phyloP scores from a whole-genome alignment of 2,888 invertebrate genomes.

The Drosophila leonis region DNA sequence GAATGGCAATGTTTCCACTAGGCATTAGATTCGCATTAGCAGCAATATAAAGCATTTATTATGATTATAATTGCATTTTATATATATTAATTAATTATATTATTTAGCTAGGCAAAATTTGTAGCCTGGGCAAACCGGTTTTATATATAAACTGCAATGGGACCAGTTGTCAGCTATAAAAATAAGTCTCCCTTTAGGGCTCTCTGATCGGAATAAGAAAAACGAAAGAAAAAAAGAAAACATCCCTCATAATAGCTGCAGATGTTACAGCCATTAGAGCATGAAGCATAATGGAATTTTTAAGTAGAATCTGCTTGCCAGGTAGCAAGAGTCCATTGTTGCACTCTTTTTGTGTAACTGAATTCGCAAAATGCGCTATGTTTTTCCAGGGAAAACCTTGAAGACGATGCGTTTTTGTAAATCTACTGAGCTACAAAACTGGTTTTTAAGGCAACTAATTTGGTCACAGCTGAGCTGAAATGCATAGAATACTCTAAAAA shows the following conservation, averaged over 20 bases:
- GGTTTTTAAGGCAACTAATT: neutral
- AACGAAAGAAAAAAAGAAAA: slow-evolving; percentile 2
- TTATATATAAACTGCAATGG: slow-evolving; percentile 32
- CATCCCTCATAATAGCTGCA: slow-evolving; percentile 47
- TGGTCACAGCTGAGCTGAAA: neutral
- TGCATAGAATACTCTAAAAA: neutral
- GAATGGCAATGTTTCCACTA: slow-evolving; percentile 19
- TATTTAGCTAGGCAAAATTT: neutral
- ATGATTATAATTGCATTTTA: neutral
- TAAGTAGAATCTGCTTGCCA: slow-evolving; percentile 36
- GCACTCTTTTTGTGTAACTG: slow-evolving; percentile 9
- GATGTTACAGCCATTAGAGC: slow-evolving; percentile 40
- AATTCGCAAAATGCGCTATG: slow-evolving; percentile 34
- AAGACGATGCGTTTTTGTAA: neutral
- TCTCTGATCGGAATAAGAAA: slow-evolving; percentile 57
- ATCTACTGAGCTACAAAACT: neutral
- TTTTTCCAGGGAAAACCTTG: slow-evolving; percentile 12
- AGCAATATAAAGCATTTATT: neutral
- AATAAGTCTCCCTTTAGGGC: slow-evolving; percentile 22
- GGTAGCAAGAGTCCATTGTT: slow-evolving; percentile 39
- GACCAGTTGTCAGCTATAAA: slow-evolving; percentile 24
- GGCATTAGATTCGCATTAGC: too few relatives aligned
- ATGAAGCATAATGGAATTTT: slow-evolving; percentile 22
- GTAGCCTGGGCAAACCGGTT: slow-evolving; percentile 48
- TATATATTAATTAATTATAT: neutral